These are phyloP conservation scores for Takifugu bimaculatus DNA, from an alignment of 2,113 vertebrate genomes.

Conservation along the genomic window DNA sequence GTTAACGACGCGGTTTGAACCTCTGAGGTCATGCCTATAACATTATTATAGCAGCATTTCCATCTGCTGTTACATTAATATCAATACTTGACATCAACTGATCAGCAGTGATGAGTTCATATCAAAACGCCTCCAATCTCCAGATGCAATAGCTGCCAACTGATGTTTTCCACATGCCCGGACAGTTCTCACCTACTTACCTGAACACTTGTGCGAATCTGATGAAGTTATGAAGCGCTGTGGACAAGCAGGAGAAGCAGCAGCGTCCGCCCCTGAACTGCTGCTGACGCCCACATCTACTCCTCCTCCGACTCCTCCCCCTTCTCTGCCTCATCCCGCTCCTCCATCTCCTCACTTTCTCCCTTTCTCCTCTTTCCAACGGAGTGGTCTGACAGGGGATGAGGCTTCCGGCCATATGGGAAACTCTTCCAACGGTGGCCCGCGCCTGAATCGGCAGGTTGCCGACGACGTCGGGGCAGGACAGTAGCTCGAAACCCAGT, in stretches of 20 bases:
- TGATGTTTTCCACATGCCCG: neutral
- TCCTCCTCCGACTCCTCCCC: constrained; percentile 43
- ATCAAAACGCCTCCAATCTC: too few relatives aligned
- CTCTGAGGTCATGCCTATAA: too few relatives aligned
- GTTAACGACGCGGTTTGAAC: too few relatives aligned
- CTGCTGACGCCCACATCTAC: constrained; percentile 39
- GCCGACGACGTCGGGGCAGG: constrained; percentile 10
- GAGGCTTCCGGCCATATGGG: constrained; percentile 56
- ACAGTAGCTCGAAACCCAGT: neutral
- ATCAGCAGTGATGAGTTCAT: too few relatives aligned
- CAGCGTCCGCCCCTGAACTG: constrained; percentile 17
- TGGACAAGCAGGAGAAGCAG: constrained; percentile 23
- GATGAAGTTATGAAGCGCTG: constrained; percentile 22
- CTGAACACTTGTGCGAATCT: constrained; percentile 3
- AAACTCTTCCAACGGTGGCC: constrained; percentile 37
- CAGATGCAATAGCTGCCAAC: too few relatives aligned
- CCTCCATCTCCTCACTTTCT: constrained; percentile 35
- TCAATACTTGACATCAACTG: neutral
- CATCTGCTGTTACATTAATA: neutral
- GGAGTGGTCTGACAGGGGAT: constrained; percentile 52
- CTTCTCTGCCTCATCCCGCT: constrained; percentile 31
- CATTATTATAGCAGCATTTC: neutral
- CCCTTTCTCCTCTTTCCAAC: constrained; percentile 50
- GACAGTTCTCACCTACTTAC: neutral
- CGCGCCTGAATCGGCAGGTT: constrained; percentile 34